Conservation (phyloP, 2,113 vertebrate species). For the Rhabdornis inornatus region DNA sequence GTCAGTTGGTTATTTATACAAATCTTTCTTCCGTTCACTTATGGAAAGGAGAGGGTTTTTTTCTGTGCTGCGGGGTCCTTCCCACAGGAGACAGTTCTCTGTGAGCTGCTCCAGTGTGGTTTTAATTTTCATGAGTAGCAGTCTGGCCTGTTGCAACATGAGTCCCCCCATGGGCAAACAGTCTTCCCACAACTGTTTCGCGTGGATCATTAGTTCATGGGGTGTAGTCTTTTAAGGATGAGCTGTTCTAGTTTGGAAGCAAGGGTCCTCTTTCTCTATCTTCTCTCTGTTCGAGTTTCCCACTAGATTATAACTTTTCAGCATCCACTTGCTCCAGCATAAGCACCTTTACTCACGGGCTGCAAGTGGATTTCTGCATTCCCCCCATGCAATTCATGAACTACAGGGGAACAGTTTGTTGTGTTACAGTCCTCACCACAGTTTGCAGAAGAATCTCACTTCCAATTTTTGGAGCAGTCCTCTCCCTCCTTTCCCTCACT, state of each 20-base stretch:
- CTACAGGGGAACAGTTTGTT: not conserved
- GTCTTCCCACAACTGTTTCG: not conserved
- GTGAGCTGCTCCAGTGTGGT: too few species aligned
- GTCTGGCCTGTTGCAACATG: not conserved
- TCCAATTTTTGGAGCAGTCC: not conserved
- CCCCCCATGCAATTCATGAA: not conserved
- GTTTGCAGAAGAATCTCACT: not conserved
- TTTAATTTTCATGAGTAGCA: not conserved
- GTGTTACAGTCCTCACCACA: not conserved
- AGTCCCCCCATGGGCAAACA: not conserved
- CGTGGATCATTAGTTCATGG: not conserved
- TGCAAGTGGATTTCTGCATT: not conserved
- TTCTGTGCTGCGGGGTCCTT: not conserved
- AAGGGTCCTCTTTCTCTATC: not conserved
- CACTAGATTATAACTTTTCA: not conserved
- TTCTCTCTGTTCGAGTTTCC: not conserved
- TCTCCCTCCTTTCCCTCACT: not conserved
- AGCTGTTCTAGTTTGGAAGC: not conserved
- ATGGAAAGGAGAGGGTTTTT: not conserved
- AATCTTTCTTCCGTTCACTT: not conserved
- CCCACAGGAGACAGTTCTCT: not conserved
- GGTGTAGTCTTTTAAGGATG: not conserved
- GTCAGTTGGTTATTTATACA: not conserved
- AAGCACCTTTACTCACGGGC: not conserved
- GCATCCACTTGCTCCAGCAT: fast-evolving